Evolutionary conservation across 2,113 vertebrate genomes (phyloP), one percentile per base, ranked within the genome.

Genomic region (Bothrops jararaca): DNA sequence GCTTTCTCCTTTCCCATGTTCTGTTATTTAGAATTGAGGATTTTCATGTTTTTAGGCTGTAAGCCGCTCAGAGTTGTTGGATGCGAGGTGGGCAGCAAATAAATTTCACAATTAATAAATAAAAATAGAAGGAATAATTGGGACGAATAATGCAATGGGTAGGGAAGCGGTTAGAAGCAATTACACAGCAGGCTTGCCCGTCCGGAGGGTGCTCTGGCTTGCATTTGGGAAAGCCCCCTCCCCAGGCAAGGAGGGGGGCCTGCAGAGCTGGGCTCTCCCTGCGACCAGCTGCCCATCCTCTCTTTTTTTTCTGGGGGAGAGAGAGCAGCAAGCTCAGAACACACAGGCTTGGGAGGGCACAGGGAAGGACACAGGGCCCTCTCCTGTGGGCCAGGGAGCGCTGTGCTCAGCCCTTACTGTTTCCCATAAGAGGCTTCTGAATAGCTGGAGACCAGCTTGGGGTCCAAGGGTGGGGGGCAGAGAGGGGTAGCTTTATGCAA

Each of bases 61-160:
- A 18, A 69, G 64, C 64, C 29, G 1, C 64, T n/a, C 29, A n/a
- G 13, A 5, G 13, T 34, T 5, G 5, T 34, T 6, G 64, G 64
- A 15, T 69, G 29, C n/a, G 29, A 69, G 64, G 18, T 69, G 29
- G 60, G 64, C 12, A n/a, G 64, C 64, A 69, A 69, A 69, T 69
- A 69, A 34, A 69, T n/a, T 69, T 34, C 64, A 69, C 34, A 69
- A 69, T 69, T 69, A 69, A 69, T 69, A 69, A 69, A 69, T 69
- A 34, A 69, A 29, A 15, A 1, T n/a, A 15, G 57, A 56, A 92
- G 42, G 52, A 80, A 54, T 89, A 57, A 89, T 92, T 92, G 60
- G 60, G 64, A 92, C 57, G 54, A 89, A 89, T 85, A 92, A 89
- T 92, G 87, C 34, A 80, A 85, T 48, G 87, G 34, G 29, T 57